A percentile compares a stretch with the other conserved stretches of the same genome.
Evolutionary conservation across 2,888 invertebrate genomes (phyloP).

Genomic region (Calameuta pallipes): DNA sequence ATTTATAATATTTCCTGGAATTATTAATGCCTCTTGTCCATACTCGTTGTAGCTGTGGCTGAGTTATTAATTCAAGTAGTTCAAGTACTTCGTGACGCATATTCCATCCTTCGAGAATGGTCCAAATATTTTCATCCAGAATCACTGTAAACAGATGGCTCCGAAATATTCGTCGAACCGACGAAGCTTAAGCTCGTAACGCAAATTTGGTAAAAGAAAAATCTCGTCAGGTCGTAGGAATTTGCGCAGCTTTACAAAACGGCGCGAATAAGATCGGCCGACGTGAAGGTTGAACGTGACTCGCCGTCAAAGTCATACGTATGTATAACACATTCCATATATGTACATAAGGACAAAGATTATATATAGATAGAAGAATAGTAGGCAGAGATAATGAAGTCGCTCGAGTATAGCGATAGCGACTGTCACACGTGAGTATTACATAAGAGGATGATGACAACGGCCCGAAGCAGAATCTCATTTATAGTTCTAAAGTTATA

Average conservation of each 20-base stretch:
- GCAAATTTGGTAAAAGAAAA: background rate
- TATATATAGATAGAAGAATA: background rate
- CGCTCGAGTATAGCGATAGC: background rate
- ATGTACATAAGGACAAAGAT: background rate
- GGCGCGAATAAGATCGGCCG: background rate
- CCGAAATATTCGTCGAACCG: background rate
- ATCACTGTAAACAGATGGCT: background rate
- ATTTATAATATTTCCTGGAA: background rate
- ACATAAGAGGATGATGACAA: background rate
- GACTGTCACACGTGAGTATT: background rate
- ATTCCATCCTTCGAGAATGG: background rate
- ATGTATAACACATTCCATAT: background rate
- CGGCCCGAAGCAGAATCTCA: background rate
- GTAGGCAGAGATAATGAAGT: background rate
- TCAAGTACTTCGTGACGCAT: background rate
- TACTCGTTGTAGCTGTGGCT: background rate
- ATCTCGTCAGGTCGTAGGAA: background rate
- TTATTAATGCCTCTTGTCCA: background rate
- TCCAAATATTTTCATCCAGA: background rate
- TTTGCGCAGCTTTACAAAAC: background rate
- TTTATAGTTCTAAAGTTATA: background rate
- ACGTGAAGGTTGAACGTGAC: background rate
- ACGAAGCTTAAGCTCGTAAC: background rate
- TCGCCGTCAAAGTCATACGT: background rate
- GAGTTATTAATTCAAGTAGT: background rate